Base-by-base conservation (phyloP, 1,140 invertebrate species). In the Eciton burchellii region DNA sequence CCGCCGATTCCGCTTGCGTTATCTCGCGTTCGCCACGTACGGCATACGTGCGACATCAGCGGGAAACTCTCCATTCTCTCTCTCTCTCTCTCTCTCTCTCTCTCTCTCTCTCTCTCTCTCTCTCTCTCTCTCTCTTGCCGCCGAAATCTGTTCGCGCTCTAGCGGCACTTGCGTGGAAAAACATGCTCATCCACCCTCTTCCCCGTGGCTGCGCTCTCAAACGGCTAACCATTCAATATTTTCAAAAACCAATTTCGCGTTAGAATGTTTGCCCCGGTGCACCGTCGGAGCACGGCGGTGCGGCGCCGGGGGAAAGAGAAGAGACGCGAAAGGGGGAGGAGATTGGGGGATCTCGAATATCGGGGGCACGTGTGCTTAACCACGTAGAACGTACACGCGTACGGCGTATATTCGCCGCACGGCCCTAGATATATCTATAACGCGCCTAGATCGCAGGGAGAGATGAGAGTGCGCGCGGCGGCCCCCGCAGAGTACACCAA, bases 181-280 rank as follows among this genome's bases (percentile, higher is more conserved):
- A 79, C 74, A 79, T 79, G 45, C 59, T 52, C 73, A 52, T 76
- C 73, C 59, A 43, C 52, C 43, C 68, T 71, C 43, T 41, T 47
- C 56, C 9, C 12, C 45, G 1, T 19, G 45, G 45, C 29, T 19
- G 26, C 74, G 29, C 74, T 71, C 11, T 0, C 21, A 9, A 73
- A 84, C 84, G 74, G 63, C 35, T 62, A 62, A 88, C 84, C 87
- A 88, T 88, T 88, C 84, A 79, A 88, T 89, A 89, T 89, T 89
- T 89, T 89, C 88, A 86, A 89, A 88, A 89, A 89, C 71, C 88
- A 89, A 89, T 89, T 89, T 89, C 88, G 87, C 84, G 88, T 88
- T 88, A 89, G 84, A 84, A 74, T 89, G 87, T 89, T 89, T 89
- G 84, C 87, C 54, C 47, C 66, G 84, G 74, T 70, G 81, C 73